Conservation (phyloP, 1,140 invertebrate genomes). For the Alviniconcha marisindica region DNA sequence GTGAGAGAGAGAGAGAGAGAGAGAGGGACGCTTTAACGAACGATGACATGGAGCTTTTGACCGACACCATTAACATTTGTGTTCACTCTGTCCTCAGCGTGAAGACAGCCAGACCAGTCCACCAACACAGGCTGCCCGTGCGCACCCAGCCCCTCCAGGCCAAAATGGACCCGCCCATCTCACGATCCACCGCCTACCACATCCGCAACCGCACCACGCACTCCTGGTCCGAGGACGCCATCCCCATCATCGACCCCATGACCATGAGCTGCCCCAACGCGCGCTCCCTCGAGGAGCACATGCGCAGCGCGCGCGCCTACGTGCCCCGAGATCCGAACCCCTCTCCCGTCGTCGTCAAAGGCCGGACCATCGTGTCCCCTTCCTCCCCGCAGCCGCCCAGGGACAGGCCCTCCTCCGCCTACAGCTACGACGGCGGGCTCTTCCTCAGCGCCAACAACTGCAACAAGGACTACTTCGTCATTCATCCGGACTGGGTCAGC, state of each 20-base stretch:
- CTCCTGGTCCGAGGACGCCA: conserved; percentile 25
- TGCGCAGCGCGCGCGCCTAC: conserved; percentile 30
- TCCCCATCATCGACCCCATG: conserved; percentile 26
- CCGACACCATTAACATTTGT: too few relatives aligned
- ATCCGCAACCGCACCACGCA: conserved; percentile 43
- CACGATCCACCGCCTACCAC: conserved; percentile 31
- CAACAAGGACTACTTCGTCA: conserved; percentile 59
- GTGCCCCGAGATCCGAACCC: conserved; percentile 49
- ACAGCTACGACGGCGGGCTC: conserved; percentile 54
- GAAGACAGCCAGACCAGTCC: conserved; percentile 10
- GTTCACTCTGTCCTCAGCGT: neutral
- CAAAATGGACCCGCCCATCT: conserved; percentile 38
- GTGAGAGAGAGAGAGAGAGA: too few relatives aligned
- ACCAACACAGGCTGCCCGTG: conserved; percentile 10
- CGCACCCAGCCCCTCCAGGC: neutral
- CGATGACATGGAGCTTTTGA: too few relatives aligned
- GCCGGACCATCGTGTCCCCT: conserved; percentile 18
- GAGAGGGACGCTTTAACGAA: too few relatives aligned
- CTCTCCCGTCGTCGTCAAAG: conserved; percentile 40
- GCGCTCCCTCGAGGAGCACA: conserved; percentile 32
- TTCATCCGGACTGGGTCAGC: conserved; percentile 70
- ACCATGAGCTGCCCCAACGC: conserved; percentile 40
- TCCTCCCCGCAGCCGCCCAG: conserved; percentile 1
- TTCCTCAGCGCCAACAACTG: conserved; percentile 40
- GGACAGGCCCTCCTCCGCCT: conserved; percentile 41